These are phyloP conservation scores for Epinephelus fuscoguttatus DNA, from an alignment of 2,113 vertebrate species.

Conservation along the genomic window DNA sequence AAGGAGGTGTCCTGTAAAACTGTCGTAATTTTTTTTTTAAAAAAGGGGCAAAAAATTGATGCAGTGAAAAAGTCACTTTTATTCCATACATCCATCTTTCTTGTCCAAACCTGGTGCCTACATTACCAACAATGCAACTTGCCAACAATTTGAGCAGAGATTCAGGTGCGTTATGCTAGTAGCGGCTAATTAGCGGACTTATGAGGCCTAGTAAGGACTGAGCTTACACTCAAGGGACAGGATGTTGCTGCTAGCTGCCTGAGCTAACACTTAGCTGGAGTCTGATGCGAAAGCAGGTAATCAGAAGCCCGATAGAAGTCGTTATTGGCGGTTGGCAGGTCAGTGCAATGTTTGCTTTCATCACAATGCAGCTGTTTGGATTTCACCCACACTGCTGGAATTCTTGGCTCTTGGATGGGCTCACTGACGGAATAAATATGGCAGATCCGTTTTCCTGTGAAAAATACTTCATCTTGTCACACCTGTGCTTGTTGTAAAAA, in stretches of 20 bases:
- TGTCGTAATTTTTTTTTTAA: too few relatives aligned
- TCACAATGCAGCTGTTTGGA: constrained; percentile 32
- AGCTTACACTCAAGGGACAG: constrained; percentile 33
- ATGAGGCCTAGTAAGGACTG: too few relatives aligned
- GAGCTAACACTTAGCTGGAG: constrained; percentile 24
- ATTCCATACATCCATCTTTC: too few relatives aligned
- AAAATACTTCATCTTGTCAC: neutral
- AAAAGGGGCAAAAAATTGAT: too few relatives aligned
- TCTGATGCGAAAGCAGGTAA: constrained; percentile 50
- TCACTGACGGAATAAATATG: neutral
- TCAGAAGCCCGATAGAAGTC: constrained; percentile 7
- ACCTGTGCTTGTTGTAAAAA: constrained; percentile 2
- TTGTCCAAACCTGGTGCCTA: too few relatives aligned
- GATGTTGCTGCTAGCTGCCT: constrained; percentile 15
- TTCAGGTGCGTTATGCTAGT: too few relatives aligned
- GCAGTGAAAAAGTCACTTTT: too few relatives aligned
- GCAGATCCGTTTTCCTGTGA: neutral
- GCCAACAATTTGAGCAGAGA: too few relatives aligned
- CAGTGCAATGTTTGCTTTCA: constrained; percentile 16
- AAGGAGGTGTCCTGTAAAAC: too few relatives aligned
- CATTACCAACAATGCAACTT: too few relatives aligned
- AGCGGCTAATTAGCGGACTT: too few relatives aligned
- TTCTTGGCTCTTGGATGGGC: neutral
- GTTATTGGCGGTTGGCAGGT: too few relatives aligned
- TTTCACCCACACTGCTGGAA: neutral